Evolutionary conservation across 2,888 invertebrate genomes (phyloP), one percentile per base, ranked within the genome.

Genomic region (Cynaeus angustus): DNA sequence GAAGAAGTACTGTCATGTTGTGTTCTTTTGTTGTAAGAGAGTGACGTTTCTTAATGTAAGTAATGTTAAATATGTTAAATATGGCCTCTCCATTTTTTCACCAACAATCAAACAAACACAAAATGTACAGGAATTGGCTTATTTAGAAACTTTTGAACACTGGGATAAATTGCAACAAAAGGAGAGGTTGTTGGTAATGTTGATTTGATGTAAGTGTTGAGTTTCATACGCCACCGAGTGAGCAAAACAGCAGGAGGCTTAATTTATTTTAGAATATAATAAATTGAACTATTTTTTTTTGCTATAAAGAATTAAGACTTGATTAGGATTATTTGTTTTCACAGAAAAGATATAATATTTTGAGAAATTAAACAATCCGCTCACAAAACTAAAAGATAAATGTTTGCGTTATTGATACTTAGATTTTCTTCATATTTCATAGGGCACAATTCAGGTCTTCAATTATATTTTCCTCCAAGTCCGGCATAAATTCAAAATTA

Each of bases 1-100:
- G 84, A 87, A 76, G 87, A 87, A 72, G 87, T 89, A 1, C n/a
- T 26, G 0, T 41, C 12, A 13, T 67, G 66, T 7, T 33, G 33
- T 7, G 9, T 33, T 6, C 33, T 33, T 7, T 6, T 33, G 33
- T 33, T 33, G 7, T 7, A 33, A 33, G 33, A 33, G 33, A n/a
- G 33, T 7, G n/a, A 33, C 33, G 33, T n/a, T 33, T 7, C 7
- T 33, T 2, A 33, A 33, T 7, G 6, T 33, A 2, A 33, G n/a
- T 7, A n/a, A 6, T 9, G 33, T 33, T 33, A 33, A 21, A 21
- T 21, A 1, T 3, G 4, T 21, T 4, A 21, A 6, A 33, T 33
- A 4, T 33, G 33, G 33, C 33, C 33, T 2, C 33, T 7, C 1
- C 33, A 33, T 33, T 33, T 33, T 7, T 9, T 1, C 1, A 7